Evolutionary conservation across 2,113 vertebrate genomes (phyloP), one percentile per base, ranked within the genome.

Genomic region (Ariopsis seemanni): DNA sequence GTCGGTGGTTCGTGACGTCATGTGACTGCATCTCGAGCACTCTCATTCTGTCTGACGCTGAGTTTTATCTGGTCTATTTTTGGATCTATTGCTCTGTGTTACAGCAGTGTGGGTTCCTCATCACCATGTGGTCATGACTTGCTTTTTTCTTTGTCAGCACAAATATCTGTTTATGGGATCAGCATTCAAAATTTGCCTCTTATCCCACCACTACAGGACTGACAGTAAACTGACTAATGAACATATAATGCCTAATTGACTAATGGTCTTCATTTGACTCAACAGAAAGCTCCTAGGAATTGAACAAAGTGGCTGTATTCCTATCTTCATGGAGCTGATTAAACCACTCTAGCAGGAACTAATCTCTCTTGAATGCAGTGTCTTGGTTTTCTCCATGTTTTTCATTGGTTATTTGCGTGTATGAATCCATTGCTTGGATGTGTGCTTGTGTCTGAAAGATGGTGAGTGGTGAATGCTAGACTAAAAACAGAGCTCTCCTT

Each of bases 361-460:
- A 87, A 91, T 94, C 93, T 94, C 91, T 94, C 90, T 90, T 83
- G 91, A 90, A 93, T 92, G 93, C 93, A 95, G 83, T 88, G 55
- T 93, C 80, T 91, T 91, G 85, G 92, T 92, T 90, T 85, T 90
- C 77, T 88, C 81, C 71, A 84, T 84, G 62, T 82, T 67, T 91
- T 90, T 74, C 89, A 92, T 94, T 58, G 22, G 91, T 90, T 92
- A 87, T 93, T 72, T 86, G 90, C 94, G 86, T 88, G 88, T 93
- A 72, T 93, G 86, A 93, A 82, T 88, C 53, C 82, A 85, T 88
- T 89, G 85, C 87, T 89, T 88, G 87, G 72, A 84, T 82, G 15
- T 91, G 67, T 88, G 79, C 72, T 84, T 50, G 75, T 85, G 22
- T n/a, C 14, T 80, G 84, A 88, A 88, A 82, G 87, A 85, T 90